phyloP scores from a whole-genome alignment of 1,140 invertebrate species.

The Drosophila pandora region DNA sequence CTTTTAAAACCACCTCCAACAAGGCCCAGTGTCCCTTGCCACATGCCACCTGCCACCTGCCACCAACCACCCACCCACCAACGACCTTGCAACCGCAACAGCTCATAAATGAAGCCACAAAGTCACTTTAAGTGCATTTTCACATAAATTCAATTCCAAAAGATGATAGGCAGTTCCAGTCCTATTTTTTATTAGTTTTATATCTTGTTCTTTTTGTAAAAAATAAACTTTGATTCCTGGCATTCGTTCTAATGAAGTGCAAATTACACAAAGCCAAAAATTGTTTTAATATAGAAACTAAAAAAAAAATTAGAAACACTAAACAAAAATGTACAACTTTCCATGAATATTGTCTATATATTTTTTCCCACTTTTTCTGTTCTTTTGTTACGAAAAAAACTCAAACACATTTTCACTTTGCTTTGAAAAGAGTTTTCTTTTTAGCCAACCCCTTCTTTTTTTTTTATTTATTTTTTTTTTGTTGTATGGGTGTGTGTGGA shows the following conservation, averaged over 20 bases:
- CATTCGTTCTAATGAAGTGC: conserved; percentile 66
- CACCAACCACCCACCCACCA: not conserved
- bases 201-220: not conserved
- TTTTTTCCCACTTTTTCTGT: conserved; percentile 3
- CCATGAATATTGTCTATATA: conserved; percentile 42
- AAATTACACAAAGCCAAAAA: conserved; percentile 79
- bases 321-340: conserved; percentile 51
- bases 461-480: conserved; percentile 8
- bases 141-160: conserved; percentile 54
- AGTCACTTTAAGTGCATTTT: conserved; percentile 71
- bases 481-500: conserved; percentile 22
- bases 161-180: conserved; percentile 10
- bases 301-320: conserved; percentile 21
- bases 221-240: conserved; percentile 35
- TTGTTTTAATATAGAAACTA: conserved; percentile 33
- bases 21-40: not conserved
- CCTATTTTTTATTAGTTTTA: conserved; percentile 7
- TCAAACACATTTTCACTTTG: conserved; percentile 77
- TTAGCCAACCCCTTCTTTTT: not conserved
- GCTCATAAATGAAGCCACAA: conserved; percentile 74
- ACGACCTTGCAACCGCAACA: conserved; percentile 45
- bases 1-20: conserved; percentile 17
- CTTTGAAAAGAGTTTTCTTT: conserved; percentile 50
- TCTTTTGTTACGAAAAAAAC: conserved; percentile 68
- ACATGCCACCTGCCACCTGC: not conserved